Conservation (phyloP, 1,140 invertebrate species). For the Schlechtendalia chinensis region DNA sequence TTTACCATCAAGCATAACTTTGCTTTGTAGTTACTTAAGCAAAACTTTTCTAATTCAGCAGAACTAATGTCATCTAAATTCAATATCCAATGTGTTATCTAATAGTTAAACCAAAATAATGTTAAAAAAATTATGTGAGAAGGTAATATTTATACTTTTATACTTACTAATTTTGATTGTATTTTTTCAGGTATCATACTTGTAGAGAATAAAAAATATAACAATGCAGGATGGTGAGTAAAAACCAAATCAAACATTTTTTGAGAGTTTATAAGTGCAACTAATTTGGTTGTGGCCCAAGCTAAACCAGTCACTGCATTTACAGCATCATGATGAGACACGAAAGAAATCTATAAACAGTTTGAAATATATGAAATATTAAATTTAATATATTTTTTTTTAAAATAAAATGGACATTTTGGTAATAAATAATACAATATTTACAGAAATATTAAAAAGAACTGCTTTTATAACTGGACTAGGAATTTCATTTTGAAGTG, state of each 20-base stretch:
- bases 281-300: constrained; percentile 24
- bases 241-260: constrained; percentile 8
- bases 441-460: constrained; percentile 44
- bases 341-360: constrained; percentile 23
- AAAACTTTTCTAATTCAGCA: constrained; percentile 26
- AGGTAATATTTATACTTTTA: not conserved
- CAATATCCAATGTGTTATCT: constrained; percentile 25
- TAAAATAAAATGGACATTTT: no score
- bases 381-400: no score
- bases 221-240: constrained; percentile 27
- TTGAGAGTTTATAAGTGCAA: constrained; percentile 4
- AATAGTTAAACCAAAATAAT: not conserved
- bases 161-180: constrained; percentile 16
- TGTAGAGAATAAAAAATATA: constrained; percentile 37
- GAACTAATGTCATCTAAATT: constrained; percentile 31
- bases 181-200: constrained; percentile 25
- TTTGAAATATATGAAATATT: not conserved
- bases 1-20: constrained; percentile 39
- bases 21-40: constrained; percentile 15
- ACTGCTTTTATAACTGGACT: constrained; percentile 28
- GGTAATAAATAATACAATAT: not conserved
- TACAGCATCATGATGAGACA: constrained; percentile 27
- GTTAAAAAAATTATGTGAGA: not conserved
- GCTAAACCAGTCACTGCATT: constrained; percentile 13
- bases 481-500: constrained; percentile 8